Conservation (phyloP, 2,113 vertebrate genomes). For the Tetraodon nigroviridis region DNA sequence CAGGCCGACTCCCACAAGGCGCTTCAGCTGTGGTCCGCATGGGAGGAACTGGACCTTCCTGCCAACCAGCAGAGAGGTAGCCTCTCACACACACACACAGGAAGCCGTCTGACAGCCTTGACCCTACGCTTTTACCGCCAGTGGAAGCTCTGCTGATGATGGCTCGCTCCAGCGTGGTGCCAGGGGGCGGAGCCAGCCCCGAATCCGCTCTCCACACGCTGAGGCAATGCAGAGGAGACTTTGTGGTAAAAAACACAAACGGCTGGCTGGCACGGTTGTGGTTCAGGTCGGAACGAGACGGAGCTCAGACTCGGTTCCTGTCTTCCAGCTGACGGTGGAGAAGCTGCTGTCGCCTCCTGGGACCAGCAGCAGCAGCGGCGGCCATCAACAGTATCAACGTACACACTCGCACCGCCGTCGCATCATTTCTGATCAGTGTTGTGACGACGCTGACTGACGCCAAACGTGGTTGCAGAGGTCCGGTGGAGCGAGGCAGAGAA, state of each 20-base stretch:
- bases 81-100: too few species aligned
- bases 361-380: background rate
- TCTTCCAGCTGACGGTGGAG: constrained; percentile 44
- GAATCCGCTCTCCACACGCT: constrained; percentile 42
- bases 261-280: background rate
- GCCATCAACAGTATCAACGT: background rate
- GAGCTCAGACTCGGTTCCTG: background rate
- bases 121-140: constrained; percentile 8
- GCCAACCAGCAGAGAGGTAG: constrained; percentile 44
- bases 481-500: constrained; percentile 80
- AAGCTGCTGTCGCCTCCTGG: constrained; percentile 27
- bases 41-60: constrained; percentile 31
- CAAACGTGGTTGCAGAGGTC: background rate
- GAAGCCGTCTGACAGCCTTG: too few species aligned
- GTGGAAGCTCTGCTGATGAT: constrained; percentile 48
- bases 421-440: too few species aligned
- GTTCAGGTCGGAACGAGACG: background rate
- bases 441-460: too few species aligned
- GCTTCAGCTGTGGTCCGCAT: constrained; percentile 39
- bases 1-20: constrained; percentile 43
- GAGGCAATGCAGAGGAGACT: constrained; percentile 49
- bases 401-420: background rate
- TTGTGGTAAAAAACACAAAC: constrained; percentile 32
- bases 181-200: constrained; percentile 21
- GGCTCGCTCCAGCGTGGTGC: constrained; percentile 46